Evolutionary conservation across 2,797 vertebrate genomes (phyloP).

Genomic region (Typhlichthys subterraneus): DNA sequence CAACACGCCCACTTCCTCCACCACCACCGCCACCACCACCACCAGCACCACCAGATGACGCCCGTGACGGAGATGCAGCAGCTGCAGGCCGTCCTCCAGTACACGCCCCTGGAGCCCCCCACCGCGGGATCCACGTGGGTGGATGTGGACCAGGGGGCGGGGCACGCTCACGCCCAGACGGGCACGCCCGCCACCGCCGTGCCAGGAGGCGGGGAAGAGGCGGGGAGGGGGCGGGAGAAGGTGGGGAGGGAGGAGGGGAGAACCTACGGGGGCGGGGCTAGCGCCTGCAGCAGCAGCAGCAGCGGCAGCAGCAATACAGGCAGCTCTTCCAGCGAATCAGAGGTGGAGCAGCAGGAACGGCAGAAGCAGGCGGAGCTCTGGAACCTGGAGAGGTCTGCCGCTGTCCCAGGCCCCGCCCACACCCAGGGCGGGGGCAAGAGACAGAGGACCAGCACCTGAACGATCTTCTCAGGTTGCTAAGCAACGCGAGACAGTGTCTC

Average conservation of each 20-base stretch:
- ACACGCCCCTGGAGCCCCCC: constrained; percentile 55
- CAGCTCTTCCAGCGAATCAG: constrained; percentile 66
- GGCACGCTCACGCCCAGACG: constrained; percentile 45
- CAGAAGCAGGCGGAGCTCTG: constrained; percentile 60
- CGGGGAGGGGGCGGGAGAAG: constrained; percentile 45
- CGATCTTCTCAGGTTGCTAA: not conserved
- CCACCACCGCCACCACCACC: constrained; percentile 44
- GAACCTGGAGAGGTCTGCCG: constrained; percentile 55
- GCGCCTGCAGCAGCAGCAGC: constrained; percentile 49
- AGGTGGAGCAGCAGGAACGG: constrained; percentile 58
- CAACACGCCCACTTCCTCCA: constrained; percentile 55
- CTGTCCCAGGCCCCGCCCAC: constrained; percentile 30
- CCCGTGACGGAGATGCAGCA: constrained; percentile 26
- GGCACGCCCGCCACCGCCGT: constrained; percentile 9
- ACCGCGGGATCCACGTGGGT: constrained; percentile 45
- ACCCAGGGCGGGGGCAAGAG: constrained; percentile 34
- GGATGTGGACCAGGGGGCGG: constrained; percentile 45
- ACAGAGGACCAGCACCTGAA: constrained; percentile 49
- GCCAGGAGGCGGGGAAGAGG: constrained; percentile 19
- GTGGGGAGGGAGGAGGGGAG: constrained; percentile 37
- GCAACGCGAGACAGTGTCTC: not conserved
- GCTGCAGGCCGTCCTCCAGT: constrained; percentile 49
- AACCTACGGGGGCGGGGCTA: constrained; percentile 38
- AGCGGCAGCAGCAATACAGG: constrained; percentile 45
- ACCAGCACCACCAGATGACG: constrained; percentile 37